These are phyloP conservation scores for Himalopsyche kuldschensis DNA, from an alignment of 2,888 invertebrate species.

Conservation along the genomic window DNA sequence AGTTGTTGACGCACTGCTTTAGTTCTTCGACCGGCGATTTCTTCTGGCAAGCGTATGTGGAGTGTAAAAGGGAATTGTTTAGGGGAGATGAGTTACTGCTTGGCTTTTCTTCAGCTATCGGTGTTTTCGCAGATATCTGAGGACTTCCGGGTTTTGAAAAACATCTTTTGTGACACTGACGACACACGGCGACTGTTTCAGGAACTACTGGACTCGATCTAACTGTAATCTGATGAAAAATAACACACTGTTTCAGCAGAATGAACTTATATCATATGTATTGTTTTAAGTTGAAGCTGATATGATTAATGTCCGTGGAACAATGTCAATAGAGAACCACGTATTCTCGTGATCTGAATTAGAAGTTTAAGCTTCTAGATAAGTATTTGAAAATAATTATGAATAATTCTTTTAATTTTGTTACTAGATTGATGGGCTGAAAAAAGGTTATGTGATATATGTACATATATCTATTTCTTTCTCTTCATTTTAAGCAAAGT, in stretches of 20 bases:
- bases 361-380: no score
- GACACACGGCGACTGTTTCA: slow-evolving; percentile 73
- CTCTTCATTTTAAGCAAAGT: no score
- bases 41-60: slow-evolving; percentile 28
- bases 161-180: slow-evolving; percentile 79
- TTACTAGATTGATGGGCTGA: no score
- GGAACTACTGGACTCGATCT: slow-evolving; percentile 74
- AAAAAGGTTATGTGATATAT: no score
- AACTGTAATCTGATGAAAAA: slow-evolving; percentile 68
- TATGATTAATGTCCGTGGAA: no score
- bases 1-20: slow-evolving; percentile 29
- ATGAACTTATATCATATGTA: no score
- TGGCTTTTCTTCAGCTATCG: slow-evolving; percentile 39
- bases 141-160: slow-evolving; percentile 62
- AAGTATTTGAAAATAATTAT: no score
- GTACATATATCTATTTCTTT: no score
- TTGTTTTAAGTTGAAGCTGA: no score
- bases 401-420: no score
- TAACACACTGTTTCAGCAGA: neutral
- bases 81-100: slow-evolving; percentile 4
- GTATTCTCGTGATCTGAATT: no score
- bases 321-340: no score
- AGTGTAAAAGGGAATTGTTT: slow-evolving; percentile 17
- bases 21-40: slow-evolving; percentile 16
- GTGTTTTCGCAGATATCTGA: slow-evolving; percentile 54